Evolutionary conservation across 2,113 vertebrate species (phyloP).

Genomic region (Leucopsar rothschildi): DNA sequence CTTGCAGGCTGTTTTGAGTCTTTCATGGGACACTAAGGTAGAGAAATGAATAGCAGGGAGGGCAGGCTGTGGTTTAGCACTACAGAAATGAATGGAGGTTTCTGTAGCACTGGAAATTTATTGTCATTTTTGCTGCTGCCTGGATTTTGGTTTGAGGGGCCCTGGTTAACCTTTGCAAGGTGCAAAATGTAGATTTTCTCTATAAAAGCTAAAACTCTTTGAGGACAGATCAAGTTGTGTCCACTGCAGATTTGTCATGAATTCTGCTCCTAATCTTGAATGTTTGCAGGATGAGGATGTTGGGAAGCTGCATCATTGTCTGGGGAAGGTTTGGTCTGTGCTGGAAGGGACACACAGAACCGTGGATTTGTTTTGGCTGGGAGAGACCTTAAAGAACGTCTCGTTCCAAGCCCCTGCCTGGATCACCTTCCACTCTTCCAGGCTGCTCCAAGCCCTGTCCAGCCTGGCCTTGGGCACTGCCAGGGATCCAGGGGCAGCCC

Average conservation of each 20-base stretch:
- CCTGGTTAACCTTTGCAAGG: not conserved
- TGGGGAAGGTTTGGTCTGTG: not conserved
- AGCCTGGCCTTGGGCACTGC: rapidly evolving
- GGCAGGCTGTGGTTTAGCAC: not conserved
- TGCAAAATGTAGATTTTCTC: not conserved
- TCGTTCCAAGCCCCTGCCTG: not conserved
- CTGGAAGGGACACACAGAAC: rapidly evolving
- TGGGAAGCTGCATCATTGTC: rapidly evolving
- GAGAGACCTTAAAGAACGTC: no score
- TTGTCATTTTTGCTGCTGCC: not conserved
- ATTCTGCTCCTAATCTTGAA: not conserved
- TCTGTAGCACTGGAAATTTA: not conserved
- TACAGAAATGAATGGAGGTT: not conserved
- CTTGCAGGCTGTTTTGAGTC: not conserved
- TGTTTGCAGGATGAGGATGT: rapidly evolving
- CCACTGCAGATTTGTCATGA: rapidly evolving
- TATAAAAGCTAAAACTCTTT: not conserved
- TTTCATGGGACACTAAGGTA: not conserved
- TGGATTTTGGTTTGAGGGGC: not conserved
- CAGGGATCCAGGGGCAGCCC: not conserved
- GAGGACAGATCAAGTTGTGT: rapidly evolving
- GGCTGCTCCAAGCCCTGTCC: rapidly evolving
- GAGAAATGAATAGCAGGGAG: not conserved
- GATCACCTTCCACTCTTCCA: rapidly evolving
- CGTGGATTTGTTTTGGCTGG: not conserved